A percentile compares a stretch with the other conserved stretches of the same genome.
Evolutionary conservation across 2,113 vertebrate species (phyloP).

Genomic region (Bothrops jararaca): DNA sequence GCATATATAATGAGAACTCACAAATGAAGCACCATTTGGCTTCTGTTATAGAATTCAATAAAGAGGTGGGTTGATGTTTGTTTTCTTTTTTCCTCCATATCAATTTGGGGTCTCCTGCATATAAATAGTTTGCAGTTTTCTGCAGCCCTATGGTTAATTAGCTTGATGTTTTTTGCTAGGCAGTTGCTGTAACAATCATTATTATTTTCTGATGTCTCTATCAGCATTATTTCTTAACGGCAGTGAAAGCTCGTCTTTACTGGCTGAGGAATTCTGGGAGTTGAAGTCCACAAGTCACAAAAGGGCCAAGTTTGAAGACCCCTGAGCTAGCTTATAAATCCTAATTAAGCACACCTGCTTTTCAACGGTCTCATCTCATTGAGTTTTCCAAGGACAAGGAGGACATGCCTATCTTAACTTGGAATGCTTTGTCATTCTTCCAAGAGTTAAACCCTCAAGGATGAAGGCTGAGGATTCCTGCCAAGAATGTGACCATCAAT

Average conservation of each 20-base stretch:
- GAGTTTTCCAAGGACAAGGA: not conserved
- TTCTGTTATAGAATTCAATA: rapidly evolving
- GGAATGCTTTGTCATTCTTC: not conserved
- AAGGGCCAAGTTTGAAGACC: too few species aligned
- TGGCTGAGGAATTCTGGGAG: too few species aligned
- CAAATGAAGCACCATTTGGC: not conserved
- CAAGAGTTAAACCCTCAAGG: not conserved
- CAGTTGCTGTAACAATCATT: constrained; percentile 32
- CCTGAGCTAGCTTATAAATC: not conserved
- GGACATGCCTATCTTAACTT: not conserved
- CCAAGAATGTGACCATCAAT: not conserved
- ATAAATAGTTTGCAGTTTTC: not conserved
- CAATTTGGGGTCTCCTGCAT: not conserved
- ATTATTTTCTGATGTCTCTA: not conserved
- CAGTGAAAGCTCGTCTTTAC: constrained; percentile 16
- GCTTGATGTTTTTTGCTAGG: not conserved
- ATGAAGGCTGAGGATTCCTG: not conserved
- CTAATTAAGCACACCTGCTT: not conserved
- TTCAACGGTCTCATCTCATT: not conserved
- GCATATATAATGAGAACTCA: not conserved
- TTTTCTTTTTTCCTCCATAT: not conserved
- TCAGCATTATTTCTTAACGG: constrained; percentile 34
- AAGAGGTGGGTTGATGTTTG: not conserved
- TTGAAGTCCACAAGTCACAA: too few species aligned
- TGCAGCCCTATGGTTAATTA: not conserved